These are phyloP conservation scores for Cantharis flavilabris DNA, from an alignment of 2,888 invertebrate genomes.

Conservation along the genomic window DNA sequence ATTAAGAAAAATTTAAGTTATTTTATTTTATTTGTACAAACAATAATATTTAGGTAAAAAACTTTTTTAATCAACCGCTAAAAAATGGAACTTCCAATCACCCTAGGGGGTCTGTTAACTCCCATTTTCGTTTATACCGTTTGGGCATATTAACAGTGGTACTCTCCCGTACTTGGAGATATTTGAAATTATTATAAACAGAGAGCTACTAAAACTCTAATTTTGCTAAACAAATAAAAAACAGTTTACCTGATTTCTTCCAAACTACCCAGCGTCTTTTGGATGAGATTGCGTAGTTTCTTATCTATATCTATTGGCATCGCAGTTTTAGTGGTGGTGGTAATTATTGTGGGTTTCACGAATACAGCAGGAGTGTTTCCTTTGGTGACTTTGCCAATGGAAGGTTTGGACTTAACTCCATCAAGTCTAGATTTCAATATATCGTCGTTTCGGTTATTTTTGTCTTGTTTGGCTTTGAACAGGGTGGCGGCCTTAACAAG, in stretches of 20 bases:
- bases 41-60: background rate
- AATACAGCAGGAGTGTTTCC: background rate
- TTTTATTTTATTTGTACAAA: background rate
- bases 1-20: background rate
- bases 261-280: background rate
- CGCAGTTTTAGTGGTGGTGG: background rate
- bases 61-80: too few species aligned
- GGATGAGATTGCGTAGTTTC: background rate
- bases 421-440: background rate
- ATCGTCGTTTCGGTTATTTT: background rate
- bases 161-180: too few species aligned
- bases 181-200: too few species aligned
- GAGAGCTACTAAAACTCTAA: too few species aligned
- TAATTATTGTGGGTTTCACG: background rate
- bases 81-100: too few species aligned
- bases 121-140: too few species aligned
- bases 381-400: background rate
- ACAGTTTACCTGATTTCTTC: conserved; percentile 16
- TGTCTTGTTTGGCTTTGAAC: background rate
- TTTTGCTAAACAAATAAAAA: background rate
- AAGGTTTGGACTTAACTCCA: background rate
- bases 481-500: background rate
- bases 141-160: too few species aligned
- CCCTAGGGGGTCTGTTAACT: too few species aligned
- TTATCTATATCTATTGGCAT: background rate